A percentile compares a stretch with the other conserved stretches of the same genome.
Evolutionary conservation across 2,113 vertebrate species (phyloP).

Genomic region (Scalopus aquaticus): DNA sequence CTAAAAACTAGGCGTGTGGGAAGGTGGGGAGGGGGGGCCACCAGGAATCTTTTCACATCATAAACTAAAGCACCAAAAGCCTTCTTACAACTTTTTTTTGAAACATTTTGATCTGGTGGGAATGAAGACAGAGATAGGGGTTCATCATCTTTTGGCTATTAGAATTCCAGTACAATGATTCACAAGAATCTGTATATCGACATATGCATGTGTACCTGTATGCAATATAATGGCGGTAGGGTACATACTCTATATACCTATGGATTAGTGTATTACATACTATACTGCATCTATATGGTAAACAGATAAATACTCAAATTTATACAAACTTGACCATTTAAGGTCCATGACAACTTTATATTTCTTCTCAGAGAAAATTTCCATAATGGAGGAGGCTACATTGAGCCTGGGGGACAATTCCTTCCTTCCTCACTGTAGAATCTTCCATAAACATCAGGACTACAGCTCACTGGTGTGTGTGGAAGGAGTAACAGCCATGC

Average conservation of each 20-base stretch:
- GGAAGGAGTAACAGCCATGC: background rate
- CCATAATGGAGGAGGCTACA: background rate
- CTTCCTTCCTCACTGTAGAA: too few species aligned
- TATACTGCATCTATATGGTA: background rate
- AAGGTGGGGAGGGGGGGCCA: background rate
- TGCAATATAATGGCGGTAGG: too few species aligned
- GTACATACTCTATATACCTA: background rate
- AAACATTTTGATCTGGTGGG: background rate
- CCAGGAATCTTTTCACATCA: background rate
- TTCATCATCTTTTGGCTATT: background rate
- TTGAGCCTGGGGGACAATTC: background rate
- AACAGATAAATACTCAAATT: background rate
- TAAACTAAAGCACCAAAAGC: background rate
- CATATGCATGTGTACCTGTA: background rate
- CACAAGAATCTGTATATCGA: background rate
- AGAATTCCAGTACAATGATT: background rate
- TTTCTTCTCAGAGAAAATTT: constrained; percentile 10
- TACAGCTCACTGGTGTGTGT: background rate
- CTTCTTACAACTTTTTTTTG: constrained; percentile 18
- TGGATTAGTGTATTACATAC: background rate
- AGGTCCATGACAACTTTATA: background rate
- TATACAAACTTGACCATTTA: background rate
- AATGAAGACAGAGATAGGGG: background rate
- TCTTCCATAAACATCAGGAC: background rate
- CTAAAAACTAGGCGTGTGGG: background rate